These are phyloP conservation scores for Phalacrocorax pelagicus DNA, from an alignment of 2,113 vertebrate genomes.

Conservation along the genomic window DNA sequence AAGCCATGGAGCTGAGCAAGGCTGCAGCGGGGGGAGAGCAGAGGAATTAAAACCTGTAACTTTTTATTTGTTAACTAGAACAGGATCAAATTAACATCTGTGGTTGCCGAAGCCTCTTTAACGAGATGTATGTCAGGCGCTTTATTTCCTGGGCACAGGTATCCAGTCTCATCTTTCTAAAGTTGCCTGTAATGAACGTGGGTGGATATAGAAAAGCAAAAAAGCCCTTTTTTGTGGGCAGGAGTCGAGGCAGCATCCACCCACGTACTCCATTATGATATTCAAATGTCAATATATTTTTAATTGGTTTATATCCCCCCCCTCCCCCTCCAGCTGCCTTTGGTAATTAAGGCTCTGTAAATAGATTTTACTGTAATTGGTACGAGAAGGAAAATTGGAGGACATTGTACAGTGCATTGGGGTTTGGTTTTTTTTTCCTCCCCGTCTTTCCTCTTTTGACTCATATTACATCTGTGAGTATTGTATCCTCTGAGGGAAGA, in stretches of 20 bases:
- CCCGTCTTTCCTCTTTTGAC: slow-evolving; percentile 15
- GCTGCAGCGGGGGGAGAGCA: neutral
- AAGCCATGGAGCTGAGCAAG: rapidly evolving
- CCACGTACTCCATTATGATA: slow-evolving; percentile 62
- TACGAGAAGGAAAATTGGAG: slow-evolving; percentile 53
- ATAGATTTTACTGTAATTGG: slow-evolving; percentile 71
- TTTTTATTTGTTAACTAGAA: neutral
- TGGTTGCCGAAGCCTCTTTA: neutral
- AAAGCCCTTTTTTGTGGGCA: slow-evolving; percentile 11
- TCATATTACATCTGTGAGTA: slow-evolving; percentile 11
- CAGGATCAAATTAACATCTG: neutral
- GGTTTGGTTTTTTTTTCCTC: neutral
- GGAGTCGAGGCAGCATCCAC: slow-evolving; percentile 56
- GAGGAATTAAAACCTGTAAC: neutral
- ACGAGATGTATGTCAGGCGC: neutral
- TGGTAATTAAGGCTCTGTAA: slow-evolving; percentile 67
- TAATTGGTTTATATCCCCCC: slow-evolving; percentile 62
- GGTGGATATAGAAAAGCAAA: slow-evolving; percentile 43
- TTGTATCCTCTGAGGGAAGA: neutral
- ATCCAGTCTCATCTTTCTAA: slow-evolving; percentile 20
- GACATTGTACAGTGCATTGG: slow-evolving; percentile 28
- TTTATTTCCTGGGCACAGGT: neutral
- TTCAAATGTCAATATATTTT: slow-evolving; percentile 72
- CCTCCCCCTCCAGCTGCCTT: slow-evolving; percentile 31
- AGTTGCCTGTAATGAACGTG: slow-evolving; percentile 49